A percentile compares a stretch with the other conserved stretches of the same genome.
phyloP scores from a whole-genome alignment of 2,113 vertebrate species.

The Beaufortia kweichowensis region DNA sequence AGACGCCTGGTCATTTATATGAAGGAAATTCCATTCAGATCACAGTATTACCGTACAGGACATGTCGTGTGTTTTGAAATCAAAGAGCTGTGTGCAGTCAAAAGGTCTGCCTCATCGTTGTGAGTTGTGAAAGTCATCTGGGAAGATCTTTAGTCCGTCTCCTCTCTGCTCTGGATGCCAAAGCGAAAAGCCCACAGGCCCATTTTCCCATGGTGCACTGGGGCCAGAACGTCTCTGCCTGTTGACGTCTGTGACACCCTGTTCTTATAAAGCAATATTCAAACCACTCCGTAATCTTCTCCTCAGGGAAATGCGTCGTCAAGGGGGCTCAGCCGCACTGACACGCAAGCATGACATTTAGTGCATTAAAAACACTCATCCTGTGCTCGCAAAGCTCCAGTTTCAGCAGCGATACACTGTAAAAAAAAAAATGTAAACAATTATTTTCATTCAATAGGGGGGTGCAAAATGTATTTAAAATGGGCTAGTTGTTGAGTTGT shows the following conservation, averaged over 20 bases:
- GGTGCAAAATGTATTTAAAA: neutral
- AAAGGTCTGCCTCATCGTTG: neutral
- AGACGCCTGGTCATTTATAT: conserved; percentile 8
- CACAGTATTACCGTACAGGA: neutral
- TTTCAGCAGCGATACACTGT: neutral
- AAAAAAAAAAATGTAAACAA: too few species aligned
- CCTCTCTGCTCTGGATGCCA: too few species aligned
- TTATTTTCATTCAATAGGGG: neutral
- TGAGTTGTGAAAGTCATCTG: too few species aligned
- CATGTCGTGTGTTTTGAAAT: conserved; percentile 32
- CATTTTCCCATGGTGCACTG: conserved; percentile 47
- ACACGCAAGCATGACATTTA: conserved; percentile 16
- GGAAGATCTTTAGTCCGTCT: too few species aligned
- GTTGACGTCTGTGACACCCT: conserved; percentile 20
- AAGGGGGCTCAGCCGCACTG: conserved; percentile 10
- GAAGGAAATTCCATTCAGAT: conserved; percentile 28
- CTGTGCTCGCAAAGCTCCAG: neutral
- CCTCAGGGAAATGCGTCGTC: neutral
- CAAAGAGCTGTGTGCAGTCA: conserved; percentile 4
- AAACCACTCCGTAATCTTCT: conserved; percentile 35
- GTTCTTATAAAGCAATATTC: conserved; percentile 52
- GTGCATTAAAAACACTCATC: conserved; percentile 2
- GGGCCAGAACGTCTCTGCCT: neutral
- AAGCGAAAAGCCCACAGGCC: neutral
- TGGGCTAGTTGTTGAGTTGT: neutral